Conservation (phyloP, 1,140 invertebrate species). For the Drosophila aff. region DNA sequence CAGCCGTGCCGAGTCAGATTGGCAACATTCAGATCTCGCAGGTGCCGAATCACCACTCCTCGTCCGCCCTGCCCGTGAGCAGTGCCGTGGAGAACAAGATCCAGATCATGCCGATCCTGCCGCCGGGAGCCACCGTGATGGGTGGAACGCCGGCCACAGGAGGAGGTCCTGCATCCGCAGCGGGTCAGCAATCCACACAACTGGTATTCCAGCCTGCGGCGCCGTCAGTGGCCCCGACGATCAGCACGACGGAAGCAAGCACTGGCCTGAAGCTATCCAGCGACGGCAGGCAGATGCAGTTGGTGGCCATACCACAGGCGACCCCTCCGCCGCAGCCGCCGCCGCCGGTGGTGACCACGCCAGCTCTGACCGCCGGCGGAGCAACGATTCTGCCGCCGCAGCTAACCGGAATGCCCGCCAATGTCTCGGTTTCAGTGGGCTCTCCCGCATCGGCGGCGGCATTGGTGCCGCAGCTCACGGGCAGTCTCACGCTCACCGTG, state of each 20-base stretch:
- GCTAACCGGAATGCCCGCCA: slow-evolving; percentile 71
- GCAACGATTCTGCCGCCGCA: slow-evolving; percentile 73
- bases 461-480: slow-evolving; percentile 79
- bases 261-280: slow-evolving; percentile 63
- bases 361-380: slow-evolving; percentile 48
- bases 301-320: slow-evolving; percentile 72
- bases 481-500: slow-evolving; percentile 78
- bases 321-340: slow-evolving; percentile 12
- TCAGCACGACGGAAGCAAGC: slow-evolving; percentile 15
- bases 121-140: slow-evolving; percentile 68
- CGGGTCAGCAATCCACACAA: too few species aligned
- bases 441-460: slow-evolving; percentile 74
- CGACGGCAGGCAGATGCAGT: slow-evolving; percentile 77
- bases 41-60: slow-evolving; percentile 61
- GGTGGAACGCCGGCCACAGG: slow-evolving; percentile 45
- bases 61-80: slow-evolving; percentile 52
- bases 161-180: slow-evolving; percentile 22
- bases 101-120: slow-evolving; percentile 84
- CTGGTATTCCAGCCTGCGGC: slow-evolving; percentile 54
- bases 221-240: slow-evolving; percentile 37
- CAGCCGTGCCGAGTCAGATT: slow-evolving; percentile 84
- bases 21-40: slow-evolving; percentile 85
- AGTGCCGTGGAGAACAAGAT: slow-evolving; percentile 84
- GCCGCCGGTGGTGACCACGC: slow-evolving; percentile 12
- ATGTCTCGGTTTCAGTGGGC: slow-evolving; percentile 80